Base-by-base conservation (phyloP, 2,888 invertebrate genomes). In the Chrysolina oricalcia region DNA sequence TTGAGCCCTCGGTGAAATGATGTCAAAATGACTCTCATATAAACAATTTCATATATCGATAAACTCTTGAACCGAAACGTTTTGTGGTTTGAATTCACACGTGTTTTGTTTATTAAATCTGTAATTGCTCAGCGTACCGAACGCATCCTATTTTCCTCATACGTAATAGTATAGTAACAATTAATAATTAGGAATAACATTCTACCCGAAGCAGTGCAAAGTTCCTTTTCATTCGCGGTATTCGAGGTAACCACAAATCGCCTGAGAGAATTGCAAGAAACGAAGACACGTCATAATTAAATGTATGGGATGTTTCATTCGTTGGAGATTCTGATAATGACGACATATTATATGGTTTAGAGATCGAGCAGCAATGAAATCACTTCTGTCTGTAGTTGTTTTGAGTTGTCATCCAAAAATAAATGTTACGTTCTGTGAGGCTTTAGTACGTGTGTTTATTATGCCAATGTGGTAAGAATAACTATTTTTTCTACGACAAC, bases 21-120 rank as follows among this genome's bases (percentile, higher is more conserved):
- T n/a, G n/a, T n/a, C n/a, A n/a, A n/a, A n/a, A n/a, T n/a, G n/a
- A n/a, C n/a, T n/a, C n/a, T n/a, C n/a, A n/a, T n/a, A n/a, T n/a
- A n/a, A n/a, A n/a, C n/a, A n/a, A n/a, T n/a, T n/a, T n/a, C n/a
- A n/a, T n/a, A n/a, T n/a, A n/a, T 35, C 35, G 35, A 35, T 35
- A 35, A 35, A 4, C 3, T 35, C 35, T 6, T 35, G 35, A 35
- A 35, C 35, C 35, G 35, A 35, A 35, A 35, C 35, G 48, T 48
- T 48, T 48, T 48, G 48, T 17, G 48, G 48, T 48, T 48, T 48
- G 48, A 19, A 53, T 53, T 11, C 10, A 21, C 53, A 53, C 53
- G 53, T 53, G 53, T 13, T 43, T 43, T 15, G 43, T 15, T 15
- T 43, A 43, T 15, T 43, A 43, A 43, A 15, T 13, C 43, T 43